These are phyloP conservation scores for Phalanger gymnotis DNA, from an alignment of 2,797 vertebrate species.

Conservation along the genomic window DNA sequence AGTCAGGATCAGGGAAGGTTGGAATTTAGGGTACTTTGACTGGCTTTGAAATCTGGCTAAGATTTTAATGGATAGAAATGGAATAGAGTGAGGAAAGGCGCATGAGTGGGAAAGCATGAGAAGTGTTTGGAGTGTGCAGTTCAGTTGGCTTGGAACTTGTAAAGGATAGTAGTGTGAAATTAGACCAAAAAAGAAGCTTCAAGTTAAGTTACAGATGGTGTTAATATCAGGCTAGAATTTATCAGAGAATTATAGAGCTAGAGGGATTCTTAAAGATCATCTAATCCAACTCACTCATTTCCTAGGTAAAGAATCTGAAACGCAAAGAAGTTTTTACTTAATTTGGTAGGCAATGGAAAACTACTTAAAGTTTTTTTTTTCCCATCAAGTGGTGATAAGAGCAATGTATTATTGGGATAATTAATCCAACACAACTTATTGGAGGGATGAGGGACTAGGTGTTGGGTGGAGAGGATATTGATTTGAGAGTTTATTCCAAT, in stretches of 20 bases:
- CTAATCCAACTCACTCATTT: neutral
- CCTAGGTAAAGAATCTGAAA: neutral
- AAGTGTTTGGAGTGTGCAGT: neutral
- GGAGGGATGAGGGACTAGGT: neutral
- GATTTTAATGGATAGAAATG: neutral
- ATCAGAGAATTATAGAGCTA: neutral
- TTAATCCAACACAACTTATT: neutral
- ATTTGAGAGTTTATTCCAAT: neutral
- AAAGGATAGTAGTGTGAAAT: neutral
- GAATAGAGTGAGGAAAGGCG: neutral
- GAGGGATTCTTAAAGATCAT: neutral
- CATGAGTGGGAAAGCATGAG: neutral
- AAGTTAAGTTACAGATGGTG: neutral
- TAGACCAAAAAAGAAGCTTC: neutral
- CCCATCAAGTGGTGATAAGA: neutral
- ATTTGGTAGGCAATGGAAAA: neutral
- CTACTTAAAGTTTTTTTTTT: neutral
- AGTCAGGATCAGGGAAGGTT: neutral
- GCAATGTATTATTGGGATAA: neutral
- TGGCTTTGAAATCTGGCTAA: neutral
- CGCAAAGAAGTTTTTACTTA: neutral
- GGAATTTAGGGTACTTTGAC: neutral
- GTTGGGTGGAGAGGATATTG: neutral
- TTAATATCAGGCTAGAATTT: neutral
- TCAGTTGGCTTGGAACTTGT: neutral